Percentiles rank a stretch among this genome's conserved stretches.
phyloP scores from a whole-genome alignment of 2,113 vertebrate species.

The Haliaeetus leucogaster region DNA sequence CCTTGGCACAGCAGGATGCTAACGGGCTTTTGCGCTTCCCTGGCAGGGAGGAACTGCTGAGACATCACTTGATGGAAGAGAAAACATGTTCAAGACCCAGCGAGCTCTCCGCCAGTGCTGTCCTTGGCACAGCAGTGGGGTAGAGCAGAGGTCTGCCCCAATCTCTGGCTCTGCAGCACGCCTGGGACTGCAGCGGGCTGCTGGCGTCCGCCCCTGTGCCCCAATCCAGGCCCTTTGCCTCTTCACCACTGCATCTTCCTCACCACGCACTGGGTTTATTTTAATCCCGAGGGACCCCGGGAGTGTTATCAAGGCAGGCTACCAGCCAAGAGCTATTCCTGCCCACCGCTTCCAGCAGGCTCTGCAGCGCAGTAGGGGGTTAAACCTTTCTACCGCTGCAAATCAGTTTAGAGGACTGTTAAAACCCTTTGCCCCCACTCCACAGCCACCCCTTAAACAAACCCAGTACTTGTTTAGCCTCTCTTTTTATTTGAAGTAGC shows the following conservation, averaged over 20 bases:
- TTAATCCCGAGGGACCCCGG: not conserved
- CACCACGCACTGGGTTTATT: not conserved
- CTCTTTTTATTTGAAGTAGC: not conserved
- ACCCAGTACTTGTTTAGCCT: not conserved
- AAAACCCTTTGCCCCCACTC: not conserved
- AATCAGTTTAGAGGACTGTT: rapidly evolving
- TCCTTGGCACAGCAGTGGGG: not conserved
- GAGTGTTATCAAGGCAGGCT: not conserved
- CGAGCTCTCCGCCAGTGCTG: rapidly evolving
- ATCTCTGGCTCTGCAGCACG: rapidly evolving
- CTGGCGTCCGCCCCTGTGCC: rapidly evolving
- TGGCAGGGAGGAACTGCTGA: not conserved
- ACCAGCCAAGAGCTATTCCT: not conserved
- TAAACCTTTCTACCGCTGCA: not conserved
- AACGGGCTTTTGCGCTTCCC: not conserved
- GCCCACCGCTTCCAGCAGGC: not conserved
- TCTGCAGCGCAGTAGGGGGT: not conserved
- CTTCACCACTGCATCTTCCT: not conserved
- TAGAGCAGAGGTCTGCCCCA: not conserved
- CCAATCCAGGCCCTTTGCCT: not conserved
- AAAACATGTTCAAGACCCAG: not conserved
- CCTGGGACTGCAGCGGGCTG: not conserved
- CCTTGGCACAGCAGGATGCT: not conserved
- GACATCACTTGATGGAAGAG: not conserved
- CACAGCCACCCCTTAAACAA: not conserved